Base-by-base conservation (phyloP, 2,888 invertebrate species). In the Chorisops tibialis region DNA sequence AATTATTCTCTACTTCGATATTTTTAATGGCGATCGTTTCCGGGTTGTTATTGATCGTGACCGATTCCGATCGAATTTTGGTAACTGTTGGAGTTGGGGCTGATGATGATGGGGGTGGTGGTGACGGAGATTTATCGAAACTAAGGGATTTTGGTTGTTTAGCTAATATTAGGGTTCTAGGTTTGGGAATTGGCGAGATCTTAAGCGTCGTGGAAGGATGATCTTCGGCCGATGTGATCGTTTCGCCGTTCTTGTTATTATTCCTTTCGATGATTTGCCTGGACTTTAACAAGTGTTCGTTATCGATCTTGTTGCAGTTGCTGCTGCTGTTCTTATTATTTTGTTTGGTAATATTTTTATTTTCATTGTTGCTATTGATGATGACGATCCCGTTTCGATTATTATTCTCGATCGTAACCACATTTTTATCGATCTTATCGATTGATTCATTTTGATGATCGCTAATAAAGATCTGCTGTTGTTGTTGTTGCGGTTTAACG, bases 1-100 rank as follows among this genome's bases (percentile, higher is more conserved):
- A 63, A 69, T 77, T 77, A 61, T 77, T 77, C 68, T 77, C 77
- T 3, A 77, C 69, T 67, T 77, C 77, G 16, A 74, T 72, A 0
- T 75, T 75, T 37, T 74, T 75, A 9, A 72, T 73, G 12, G 71
- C 67, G 18, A 74, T 66, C 47, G 69, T 72, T 51, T 72, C 67
- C 35, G 56, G 63, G 19, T 50, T 62, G 41, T 66, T 62, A 21
- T 43, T 56, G 7, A 56, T 30, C 12, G 30, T 30, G 12, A 56
- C 30, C 3, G 24, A 11, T 30, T 45, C 43, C 11, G 30, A 6
- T 2, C 18, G 56, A 3, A 16, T 16, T 43, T 41, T 54, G 5
- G 56, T 16, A 45, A 18, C 18, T 4, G 39, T 24, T 19, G 11
- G 22, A 21, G 12, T 24, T n/a, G n/a, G n/a, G n/a, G n/a, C n/a